Base-by-base conservation (phyloP, 2,888 invertebrate species). In the Sesia bembeciformis region DNA sequence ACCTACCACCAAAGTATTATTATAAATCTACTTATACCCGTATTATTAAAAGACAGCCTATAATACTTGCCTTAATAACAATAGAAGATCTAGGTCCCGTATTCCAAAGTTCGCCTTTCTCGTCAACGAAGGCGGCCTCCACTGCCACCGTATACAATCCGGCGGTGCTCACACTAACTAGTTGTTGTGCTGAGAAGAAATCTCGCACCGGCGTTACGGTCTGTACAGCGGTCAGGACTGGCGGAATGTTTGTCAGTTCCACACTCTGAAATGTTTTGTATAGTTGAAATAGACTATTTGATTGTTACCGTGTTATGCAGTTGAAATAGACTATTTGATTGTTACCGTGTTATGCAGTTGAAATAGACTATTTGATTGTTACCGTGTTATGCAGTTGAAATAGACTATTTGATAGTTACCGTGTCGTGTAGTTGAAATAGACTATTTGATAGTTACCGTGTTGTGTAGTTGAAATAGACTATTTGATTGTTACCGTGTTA, bases 161-260 rank as follows among this genome's bases (percentile, higher is more conserved):
- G 60, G 86, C 85, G 38, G 80, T 66, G 5, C 67, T 62, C 41
- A 96, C 93, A 0, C 93, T 92, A 43, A 98, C 90, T 53, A 98
- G 87, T 81, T 98, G 98, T 78, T 97, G 97, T 0, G 97, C 96
- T 0, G 96, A 95, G 81, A 98, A 97, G 89, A 98, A 98, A 76
- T 98, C 98, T 40, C 97, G 94, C 68, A 97, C 96, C 0, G 98
- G 98, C 5, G 93, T 92, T 3, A 97, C 97, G 0, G 94, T 95
- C 78, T 97, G 96, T 40, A 93, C 94, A 54, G 96, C 89, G 0
- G 90, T 90, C 5, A 92, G 82, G 0, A 77, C 76, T 0, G 88
- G 78, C 40, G 79, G 68, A 23, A 83, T 62, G 74, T 79, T 79
- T 0, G 74, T 74, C 3, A 85, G 70, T 49, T 87, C 86, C 51